These are phyloP conservation scores for Lophius americanus DNA, from an alignment of 2,797 vertebrate genomes.

Conservation along the genomic window DNA sequence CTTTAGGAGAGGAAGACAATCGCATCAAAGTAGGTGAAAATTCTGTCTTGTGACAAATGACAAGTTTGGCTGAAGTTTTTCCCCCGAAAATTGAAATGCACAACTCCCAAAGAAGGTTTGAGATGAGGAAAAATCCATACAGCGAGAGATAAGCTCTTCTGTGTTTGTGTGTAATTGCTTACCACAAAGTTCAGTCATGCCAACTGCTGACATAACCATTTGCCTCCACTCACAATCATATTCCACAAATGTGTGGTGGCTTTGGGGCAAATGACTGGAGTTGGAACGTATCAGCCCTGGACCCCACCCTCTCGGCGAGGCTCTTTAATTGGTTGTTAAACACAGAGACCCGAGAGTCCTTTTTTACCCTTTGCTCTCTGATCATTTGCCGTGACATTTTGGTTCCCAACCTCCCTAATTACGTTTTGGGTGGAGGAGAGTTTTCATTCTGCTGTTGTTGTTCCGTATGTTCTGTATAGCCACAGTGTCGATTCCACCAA, in stretches of 20 bases:
- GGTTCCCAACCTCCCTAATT: conserved; percentile 58
- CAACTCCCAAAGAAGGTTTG: neutral
- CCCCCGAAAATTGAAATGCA: neutral
- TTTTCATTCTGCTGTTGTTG: conserved; percentile 30
- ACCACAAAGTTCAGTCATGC: conserved; percentile 25
- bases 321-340: conserved; percentile 72
- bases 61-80: no score
- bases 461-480: conserved; percentile 9
- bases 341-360: conserved; percentile 28
- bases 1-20: neutral
- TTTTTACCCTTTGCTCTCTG: conserved; percentile 36
- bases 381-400: conserved; percentile 75
- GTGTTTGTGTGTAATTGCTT: conserved; percentile 37
- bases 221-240: conserved; percentile 17
- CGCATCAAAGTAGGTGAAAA: neutral
- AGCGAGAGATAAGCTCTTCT: neutral
- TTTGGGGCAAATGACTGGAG: conserved; percentile 31
- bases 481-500: conserved; percentile 30
- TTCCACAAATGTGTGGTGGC: conserved; percentile 33
- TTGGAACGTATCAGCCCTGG: conserved; percentile 25
- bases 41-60: no score
- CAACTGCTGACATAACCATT: conserved; percentile 29
- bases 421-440: conserved; percentile 36
- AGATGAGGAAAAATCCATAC: neutral
- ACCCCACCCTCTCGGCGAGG: conserved; percentile 54